Evolutionary conservation across 2,113 vertebrate genomes (phyloP), one percentile per base, ranked within the genome.

Genomic region (Brachypteracias leptosomus): DNA sequence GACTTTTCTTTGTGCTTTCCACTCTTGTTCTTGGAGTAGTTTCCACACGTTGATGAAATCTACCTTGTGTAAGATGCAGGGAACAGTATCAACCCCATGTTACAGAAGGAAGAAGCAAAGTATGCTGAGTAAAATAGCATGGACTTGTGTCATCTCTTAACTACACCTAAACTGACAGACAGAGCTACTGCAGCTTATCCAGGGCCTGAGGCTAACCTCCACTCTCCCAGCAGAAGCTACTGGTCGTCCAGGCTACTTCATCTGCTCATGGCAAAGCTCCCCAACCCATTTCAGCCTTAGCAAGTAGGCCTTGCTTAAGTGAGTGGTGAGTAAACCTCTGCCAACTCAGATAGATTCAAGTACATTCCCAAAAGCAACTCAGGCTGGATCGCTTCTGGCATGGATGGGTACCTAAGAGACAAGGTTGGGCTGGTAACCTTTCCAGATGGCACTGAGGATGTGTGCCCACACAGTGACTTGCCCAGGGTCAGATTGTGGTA

Each of bases 131-230:
- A 61, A 58, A 74, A 42, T 6, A 0, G 0, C 6, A 24, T 0
- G 4, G 28, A 46, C 13, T 3, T 2, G 4, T 51, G 54, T 38
- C 38, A 49, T 42, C 31, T 77, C 83, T 66, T 71, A 76, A 16
- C 20, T 35, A 11, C 7, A 22, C 29, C 29, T 21, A 26, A 51
- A 11, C 36, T 54, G 59, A 31, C 28, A 77, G 70, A 82, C 52
- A 59, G n/a, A n/a, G n/a, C 17, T 86, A 25, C 59, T 36, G 74
- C 49, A 65, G 16, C 33, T 67, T 55, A 40, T 8, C 6, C 26
- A 21, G 33, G 25, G 22, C 54, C 0, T 0, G 1, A 29, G 29
- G 63, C 0, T 4, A 70, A 44, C 49, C 42, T 9, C 18, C 10
- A 3, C 36, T 66, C 38, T 83, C 75, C 40, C n/a, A 74, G n/a